Conservation (phyloP, 2,797 vertebrate genomes). For the Anguilla marmorata region DNA sequence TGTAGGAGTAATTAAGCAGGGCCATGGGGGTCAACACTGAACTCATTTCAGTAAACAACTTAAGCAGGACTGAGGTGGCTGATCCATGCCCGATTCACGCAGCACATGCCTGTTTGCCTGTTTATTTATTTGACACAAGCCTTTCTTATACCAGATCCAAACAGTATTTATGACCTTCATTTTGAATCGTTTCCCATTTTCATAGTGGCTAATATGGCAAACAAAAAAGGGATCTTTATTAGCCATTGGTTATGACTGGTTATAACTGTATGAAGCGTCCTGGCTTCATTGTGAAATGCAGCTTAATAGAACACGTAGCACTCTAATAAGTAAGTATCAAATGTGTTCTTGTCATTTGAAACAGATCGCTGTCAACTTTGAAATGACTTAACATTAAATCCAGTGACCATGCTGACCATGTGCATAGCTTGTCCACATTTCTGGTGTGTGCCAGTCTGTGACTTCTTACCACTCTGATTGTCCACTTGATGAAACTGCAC, state of each 20-base stretch:
- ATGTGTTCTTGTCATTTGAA: background rate
- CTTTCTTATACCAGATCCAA: background rate
- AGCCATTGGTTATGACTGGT: too few relatives aligned
- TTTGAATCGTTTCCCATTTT: background rate
- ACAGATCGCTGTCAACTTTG: background rate
- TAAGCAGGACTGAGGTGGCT: background rate
- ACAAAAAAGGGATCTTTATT: background rate
- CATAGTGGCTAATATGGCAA: background rate
- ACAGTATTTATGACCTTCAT: background rate
- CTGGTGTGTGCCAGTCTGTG: background rate
- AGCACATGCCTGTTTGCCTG: background rate
- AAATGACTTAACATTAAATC: background rate
- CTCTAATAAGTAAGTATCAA: too few relatives aligned
- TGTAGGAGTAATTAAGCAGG: background rate
- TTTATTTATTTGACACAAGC: background rate
- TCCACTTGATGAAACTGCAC: background rate
- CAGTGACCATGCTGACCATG: background rate
- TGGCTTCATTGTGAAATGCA: background rate
- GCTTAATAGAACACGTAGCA: too few relatives aligned
- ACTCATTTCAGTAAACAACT: background rate
- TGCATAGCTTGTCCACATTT: background rate
- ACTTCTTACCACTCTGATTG: background rate
- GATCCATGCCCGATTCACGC: too few relatives aligned
- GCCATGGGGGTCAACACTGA: background rate
- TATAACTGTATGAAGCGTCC: background rate